Percentiles rank a stretch among this genome's conserved stretches.
These are phyloP conservation scores for Allobates femoralis DNA, from an alignment of 2,797 vertebrate species.

Conservation along the genomic window DNA sequence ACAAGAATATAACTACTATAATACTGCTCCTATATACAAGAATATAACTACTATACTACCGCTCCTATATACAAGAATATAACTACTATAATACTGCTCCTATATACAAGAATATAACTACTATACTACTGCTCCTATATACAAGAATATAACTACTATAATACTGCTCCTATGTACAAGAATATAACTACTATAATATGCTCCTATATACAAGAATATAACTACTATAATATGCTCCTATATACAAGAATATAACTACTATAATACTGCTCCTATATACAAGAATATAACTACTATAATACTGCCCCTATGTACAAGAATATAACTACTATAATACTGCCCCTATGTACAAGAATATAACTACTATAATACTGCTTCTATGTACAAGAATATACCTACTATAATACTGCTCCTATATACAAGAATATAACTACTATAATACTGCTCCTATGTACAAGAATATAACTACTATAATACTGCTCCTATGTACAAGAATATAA, in stretches of 20 bases:
- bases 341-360: no score
- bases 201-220: no score
- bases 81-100: neutral
- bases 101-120: constrained; percentile 18
- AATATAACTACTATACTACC: constrained; percentile 15
- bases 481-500: constrained; percentile 9
- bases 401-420: neutral
- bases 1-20: constrained; percentile 17
- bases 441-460: neutral
- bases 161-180: neutral
- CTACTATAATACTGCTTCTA: no score
- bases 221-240: no score
- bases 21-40: constrained; percentile 5
- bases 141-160: constrained; percentile 14
- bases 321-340: no score
- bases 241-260: neutral
- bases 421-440: neutral
- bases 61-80: neutral
- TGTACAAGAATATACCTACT: no score
- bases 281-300: constrained; percentile 4
- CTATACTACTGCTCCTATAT: neutral
- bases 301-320: no score
- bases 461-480: constrained; percentile 9
- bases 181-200: no score
- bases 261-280: neutral